phyloP scores from a whole-genome alignment of 2,888 invertebrate genomes.

The Lottia gigantea region DNA sequence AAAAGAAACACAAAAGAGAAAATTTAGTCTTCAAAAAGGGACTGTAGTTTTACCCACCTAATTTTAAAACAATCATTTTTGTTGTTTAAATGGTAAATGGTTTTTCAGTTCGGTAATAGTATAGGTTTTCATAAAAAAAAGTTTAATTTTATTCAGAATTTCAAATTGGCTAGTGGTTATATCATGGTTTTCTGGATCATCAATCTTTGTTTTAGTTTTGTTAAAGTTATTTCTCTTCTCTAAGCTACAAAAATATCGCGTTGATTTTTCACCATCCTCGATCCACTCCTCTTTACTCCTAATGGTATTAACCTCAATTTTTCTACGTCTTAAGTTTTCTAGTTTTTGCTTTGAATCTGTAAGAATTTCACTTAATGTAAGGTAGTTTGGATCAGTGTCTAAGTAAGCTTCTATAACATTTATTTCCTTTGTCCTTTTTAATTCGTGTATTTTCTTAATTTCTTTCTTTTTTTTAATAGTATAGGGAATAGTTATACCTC shows the following conservation, averaged over 20 bases:
- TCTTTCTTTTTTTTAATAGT: not conserved
- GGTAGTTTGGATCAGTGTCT: not conserved
- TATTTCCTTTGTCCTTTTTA: not conserved
- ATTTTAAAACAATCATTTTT: too few relatives aligned
- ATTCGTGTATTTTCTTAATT: not conserved
- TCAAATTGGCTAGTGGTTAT: too few relatives aligned
- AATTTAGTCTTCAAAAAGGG: too few relatives aligned
- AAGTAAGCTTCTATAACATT: not conserved
- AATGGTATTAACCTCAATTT: not conserved
- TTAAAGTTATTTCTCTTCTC: not conserved
- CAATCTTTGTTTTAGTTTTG: slow-evolving; percentile 3
- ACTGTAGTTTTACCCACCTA: too few relatives aligned
- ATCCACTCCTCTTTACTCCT: not conserved
- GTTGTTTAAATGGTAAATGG: too few relatives aligned
- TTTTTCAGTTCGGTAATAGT: too few relatives aligned
- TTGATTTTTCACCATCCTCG: not conserved
- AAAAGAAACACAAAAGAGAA: too few relatives aligned
- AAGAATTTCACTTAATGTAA: not conserved
- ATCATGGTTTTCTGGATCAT: too few relatives aligned
- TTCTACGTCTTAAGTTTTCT: not conserved
- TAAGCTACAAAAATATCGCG: not conserved
- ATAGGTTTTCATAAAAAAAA: too few relatives aligned
- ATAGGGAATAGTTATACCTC: not conserved
- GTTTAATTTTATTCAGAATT: too few relatives aligned
- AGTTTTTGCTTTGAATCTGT: not conserved